Evolutionary conservation across 2,888 invertebrate genomes (phyloP), one percentile per base, ranked within the genome.

Genomic region (Pollenia labialis): DNA sequence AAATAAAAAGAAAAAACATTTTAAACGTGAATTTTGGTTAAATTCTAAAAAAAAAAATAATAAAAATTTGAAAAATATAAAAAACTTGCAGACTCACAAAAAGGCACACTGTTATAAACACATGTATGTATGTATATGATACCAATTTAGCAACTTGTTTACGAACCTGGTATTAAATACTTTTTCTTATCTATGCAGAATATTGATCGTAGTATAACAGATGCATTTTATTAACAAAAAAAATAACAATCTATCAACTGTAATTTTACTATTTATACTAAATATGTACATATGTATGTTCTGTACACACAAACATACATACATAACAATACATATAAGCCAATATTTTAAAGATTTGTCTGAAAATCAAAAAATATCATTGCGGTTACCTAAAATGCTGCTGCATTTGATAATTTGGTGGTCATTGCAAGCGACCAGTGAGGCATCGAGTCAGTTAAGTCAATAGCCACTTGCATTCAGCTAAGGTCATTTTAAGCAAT

Each of bases 401-500:
- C 69, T 52, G 62, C 40, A 46, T 69, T 76, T 62, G 46, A 54
- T 66, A 48, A 58, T 54, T 79, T 68, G 71, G 72, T 74, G 76
- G 80, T 71, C 71, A 71, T 48, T 83, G 83, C 58, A 50, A 80
- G 48, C 58, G 44, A 58, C 71, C 32, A 18, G 23, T 58, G 48
- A 76, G 16, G 50, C 56, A 76, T 58, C 60, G 75, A 64, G 14
- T 68, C n/a, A 71, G 16, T 75, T 44, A 83, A 69, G 83, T 83
- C 82, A 83, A 72, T 77, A 66, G 77, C 77, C 64, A 66, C n/a
- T 83, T 76, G 80, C 76, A 72, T 81, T 62, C 77, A 77, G 68
- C 62, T 81, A 64, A 84, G 87, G 87, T 77, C 83, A 77, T 81
- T 74, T 48, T 50, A 42, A 71, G 79, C 82, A 82, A 80, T 82